These are phyloP conservation scores for Saccostrea echinata DNA, from an alignment of 1,140 invertebrate species.

Conservation along the genomic window DNA sequence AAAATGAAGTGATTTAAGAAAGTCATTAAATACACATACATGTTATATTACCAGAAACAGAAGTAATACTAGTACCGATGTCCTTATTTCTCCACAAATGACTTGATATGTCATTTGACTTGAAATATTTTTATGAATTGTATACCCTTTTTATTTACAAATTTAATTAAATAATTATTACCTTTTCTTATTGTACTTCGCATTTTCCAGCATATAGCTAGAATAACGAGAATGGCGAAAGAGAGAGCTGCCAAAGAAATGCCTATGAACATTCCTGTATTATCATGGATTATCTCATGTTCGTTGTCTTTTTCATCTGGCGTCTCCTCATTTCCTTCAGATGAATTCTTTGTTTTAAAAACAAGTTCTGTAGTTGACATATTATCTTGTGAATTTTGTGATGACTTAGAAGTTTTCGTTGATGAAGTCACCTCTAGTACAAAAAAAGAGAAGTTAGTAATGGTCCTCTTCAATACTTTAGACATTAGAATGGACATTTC, in stretches of 20 bases:
- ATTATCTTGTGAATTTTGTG: not conserved
- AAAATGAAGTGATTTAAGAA: too few species aligned
- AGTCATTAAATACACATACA: too few species aligned
- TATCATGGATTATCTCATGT: not conserved
- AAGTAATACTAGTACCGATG: too few species aligned
- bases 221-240: not conserved
- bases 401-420: not conserved
- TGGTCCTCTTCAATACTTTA: not conserved
- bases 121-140: too few species aligned
- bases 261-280: not conserved
- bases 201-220: not conserved
- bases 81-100: too few species aligned
- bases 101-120: too few species aligned
- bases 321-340: not conserved
- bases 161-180: too few species aligned
- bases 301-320: not conserved
- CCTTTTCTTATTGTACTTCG: not conserved
- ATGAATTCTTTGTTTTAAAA: not conserved
- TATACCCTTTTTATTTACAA: not conserved
- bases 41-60: too few species aligned
- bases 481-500: not conserved
- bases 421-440: not conserved
- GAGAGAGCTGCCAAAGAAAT: not conserved
- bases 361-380: not conserved
- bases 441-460: not conserved